Evolutionary conservation across 2,797 vertebrate species (phyloP).

Genomic region (Mormyrus proboscirostris): DNA sequence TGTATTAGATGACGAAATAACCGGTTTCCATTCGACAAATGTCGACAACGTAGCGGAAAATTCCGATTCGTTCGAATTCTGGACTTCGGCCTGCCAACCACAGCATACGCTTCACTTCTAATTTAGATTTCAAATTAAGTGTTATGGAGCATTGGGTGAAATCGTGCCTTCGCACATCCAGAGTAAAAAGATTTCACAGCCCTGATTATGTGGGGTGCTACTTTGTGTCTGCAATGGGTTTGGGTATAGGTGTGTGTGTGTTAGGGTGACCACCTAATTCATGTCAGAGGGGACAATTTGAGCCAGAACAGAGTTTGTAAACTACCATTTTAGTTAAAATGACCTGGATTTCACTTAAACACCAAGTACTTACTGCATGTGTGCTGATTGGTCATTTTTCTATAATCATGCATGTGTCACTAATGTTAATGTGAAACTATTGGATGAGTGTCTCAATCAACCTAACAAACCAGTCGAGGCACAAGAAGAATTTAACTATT

Average conservation of each 20-base stretch:
- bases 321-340: too few species aligned
- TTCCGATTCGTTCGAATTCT: neutral
- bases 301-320: too few species aligned
- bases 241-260: neutral
- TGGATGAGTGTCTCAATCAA: too few species aligned
- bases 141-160: neutral
- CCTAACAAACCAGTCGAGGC: too few species aligned
- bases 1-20: constrained; percentile 43
- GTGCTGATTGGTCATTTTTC: too few species aligned
- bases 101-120: neutral
- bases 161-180: neutral
- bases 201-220: neutral
- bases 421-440: too few species aligned
- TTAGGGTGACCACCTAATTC: too few species aligned
- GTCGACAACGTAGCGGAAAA: constrained; percentile 7
- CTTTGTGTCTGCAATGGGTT: neutral
- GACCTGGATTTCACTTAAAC: too few species aligned
- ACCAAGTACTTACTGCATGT: too few species aligned
- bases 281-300: too few species aligned
- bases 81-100: neutral
- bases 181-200: neutral
- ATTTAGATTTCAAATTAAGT: neutral
- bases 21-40: constrained; percentile 34
- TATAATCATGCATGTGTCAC: too few species aligned
- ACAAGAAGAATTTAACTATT: neutral